Evolutionary conservation across 2,888 invertebrate species (phyloP), one percentile per base, ranked within the genome.

Genomic region (Cerastis rubricosa): DNA sequence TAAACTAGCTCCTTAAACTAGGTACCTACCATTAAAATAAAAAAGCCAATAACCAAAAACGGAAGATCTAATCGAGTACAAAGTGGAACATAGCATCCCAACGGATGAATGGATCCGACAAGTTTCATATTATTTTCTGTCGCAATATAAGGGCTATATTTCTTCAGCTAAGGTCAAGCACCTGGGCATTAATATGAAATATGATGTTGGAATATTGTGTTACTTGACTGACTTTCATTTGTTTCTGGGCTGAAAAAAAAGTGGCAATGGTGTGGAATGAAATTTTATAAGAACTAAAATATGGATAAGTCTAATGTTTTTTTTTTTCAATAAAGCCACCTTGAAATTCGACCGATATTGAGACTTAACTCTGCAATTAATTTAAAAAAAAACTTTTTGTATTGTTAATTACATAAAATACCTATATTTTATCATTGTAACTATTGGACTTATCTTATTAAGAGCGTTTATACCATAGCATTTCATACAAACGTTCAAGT

Each of bases 41-140:
- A 54, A 35, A 19, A 29, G 9, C 4, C 14, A 51, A 45, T 8
- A 25, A 51, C 3, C 19, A 64, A 14, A 64, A 77, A n/a, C 40
- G n/a, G 45, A 51, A 61, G 8, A 6, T 19, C 8, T 63, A 67
- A 54, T 9, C 14, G 25, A 75, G 85, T 61, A 59, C 81, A 71
- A 69, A 85, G 71, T 29, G 49, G 85, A 87, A 89, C 79, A 75
- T 17, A 81, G n/a, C 88, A 70, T 87, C 86, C 86, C 88, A 65
- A 80, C 85, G 87, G 90, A 88, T 87, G 89, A 88, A 90, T 88
- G 87, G 88, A 79, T 85, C 78, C 83, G 84, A 89, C 89, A 87
- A 85, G 82, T 82, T 82, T 77, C 63, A 79, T 78, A 85, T 78
- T 84, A 85, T 81, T 78, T 82, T 67, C 67, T 49, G 65, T 74